Conservation (phyloP, 2,113 vertebrate species). For the Hippocampus abdominalis region DNA sequence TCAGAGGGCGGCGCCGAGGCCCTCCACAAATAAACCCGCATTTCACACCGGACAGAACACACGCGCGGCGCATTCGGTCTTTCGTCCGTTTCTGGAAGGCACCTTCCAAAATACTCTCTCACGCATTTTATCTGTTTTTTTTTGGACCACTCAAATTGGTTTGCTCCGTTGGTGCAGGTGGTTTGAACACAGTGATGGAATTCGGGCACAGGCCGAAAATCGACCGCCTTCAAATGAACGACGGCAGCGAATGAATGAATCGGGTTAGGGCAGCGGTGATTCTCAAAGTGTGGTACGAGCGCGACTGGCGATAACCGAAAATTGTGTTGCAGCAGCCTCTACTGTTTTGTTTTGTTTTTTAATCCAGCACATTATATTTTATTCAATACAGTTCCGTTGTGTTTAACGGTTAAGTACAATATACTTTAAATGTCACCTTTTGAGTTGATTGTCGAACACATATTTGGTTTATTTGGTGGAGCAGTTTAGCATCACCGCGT, state of each 20-base stretch:
- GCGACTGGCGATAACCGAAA: no score
- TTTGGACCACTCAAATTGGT: neutral
- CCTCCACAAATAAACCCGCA: conserved; percentile 50
- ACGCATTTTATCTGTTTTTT: neutral
- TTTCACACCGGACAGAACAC: conserved; percentile 66
- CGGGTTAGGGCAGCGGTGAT: no score
- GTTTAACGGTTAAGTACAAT: neutral
- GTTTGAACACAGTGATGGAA: neutral
- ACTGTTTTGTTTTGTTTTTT: no score
- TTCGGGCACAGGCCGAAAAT: neutral
- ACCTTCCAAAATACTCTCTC: neutral
- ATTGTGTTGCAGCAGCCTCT: no score
- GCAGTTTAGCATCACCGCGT: neutral
- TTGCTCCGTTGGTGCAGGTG: neutral
- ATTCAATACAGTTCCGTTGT: neutral
- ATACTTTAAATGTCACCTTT: neutral
- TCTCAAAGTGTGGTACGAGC: no score
- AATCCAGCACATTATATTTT: no score
- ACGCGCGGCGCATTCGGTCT: conserved; percentile 29
- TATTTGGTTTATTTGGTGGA: neutral
- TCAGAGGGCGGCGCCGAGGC: conserved; percentile 34
- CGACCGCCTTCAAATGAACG: neutral
- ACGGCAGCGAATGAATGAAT: no score
- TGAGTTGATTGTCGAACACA: neutral
- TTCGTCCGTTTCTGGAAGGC: conserved; percentile 47